Base-by-base conservation (phyloP, 2,888 invertebrate genomes). In the Eupithecia subfuscata region DNA sequence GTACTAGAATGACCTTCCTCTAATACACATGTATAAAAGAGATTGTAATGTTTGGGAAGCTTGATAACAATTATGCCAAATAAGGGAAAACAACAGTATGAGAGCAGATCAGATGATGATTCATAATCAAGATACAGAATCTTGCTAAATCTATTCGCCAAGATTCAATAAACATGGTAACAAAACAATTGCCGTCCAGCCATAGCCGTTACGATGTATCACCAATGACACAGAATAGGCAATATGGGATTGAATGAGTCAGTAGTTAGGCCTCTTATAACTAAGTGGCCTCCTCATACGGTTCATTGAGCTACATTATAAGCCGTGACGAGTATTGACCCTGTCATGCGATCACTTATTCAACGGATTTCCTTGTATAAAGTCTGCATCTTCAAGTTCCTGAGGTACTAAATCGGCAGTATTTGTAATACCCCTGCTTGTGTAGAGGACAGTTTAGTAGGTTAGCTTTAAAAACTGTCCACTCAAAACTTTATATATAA, bases 311-410 rank as follows among this genome's bases (percentile, higher is more conserved):
- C 80, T 81, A 80, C 76, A 82, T 82, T 82, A 82, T 79, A 82
- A 81, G 77, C 82, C 83, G 84, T 84, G 87, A 87, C 85, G 89
- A 85, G 85, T 89, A 84, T 86, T 89, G 86, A 87, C 88, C 88
- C 83, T 82, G 81, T 81, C 83, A 75, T 45, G 77, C 73, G 78
- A 82, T 80, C 75, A 78, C 34, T 77, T 69, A 52, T 67, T 40
- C 4, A 43, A 40, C 43, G 30, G 68, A 34, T 76, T 75, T 79
- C 67, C 52, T 67, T 72, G 72, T 72, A 71, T 65, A 22, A 37
- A 12, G 52, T 43, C 22, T 22, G 68, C 40, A 43, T n/a, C n/a
- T 40, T 40, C 25, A 60, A 60, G 60, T 12, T 25, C 60, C 9
- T 22, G 0, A 22, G 52, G 11, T 52, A 16, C 11, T 2, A 60